Percentiles rank a stretch among this genome's conserved stretches.
phyloP scores from a whole-genome alignment of 2,888 invertebrate genomes.

The Rhagium mordax region DNA sequence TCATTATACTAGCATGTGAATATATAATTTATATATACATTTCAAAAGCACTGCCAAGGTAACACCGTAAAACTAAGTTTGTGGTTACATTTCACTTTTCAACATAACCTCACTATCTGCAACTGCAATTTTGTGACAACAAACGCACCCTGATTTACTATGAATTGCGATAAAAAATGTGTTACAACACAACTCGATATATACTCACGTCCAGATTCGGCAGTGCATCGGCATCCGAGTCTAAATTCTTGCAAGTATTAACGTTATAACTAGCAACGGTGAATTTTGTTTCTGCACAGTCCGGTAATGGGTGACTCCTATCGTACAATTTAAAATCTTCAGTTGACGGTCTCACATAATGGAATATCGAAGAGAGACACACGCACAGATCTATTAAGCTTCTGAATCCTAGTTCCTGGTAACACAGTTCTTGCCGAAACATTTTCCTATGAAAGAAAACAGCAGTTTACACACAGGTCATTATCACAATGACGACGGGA shows the following conservation, averaged over 20 bases:
- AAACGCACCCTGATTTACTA: too few relatives aligned
- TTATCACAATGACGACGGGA: too few relatives aligned
- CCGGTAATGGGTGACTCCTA: slow-evolving; percentile 57
- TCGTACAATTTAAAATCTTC: slow-evolving; percentile 66
- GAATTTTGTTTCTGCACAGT: slow-evolving; percentile 42
- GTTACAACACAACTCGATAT: not conserved
- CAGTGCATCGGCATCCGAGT: slow-evolving; percentile 25
- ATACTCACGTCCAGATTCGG: slow-evolving; percentile 47
- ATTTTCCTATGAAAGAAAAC: slow-evolving; percentile 53
- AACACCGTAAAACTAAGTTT: too few relatives aligned
- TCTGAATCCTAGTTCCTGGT: slow-evolving; percentile 60
- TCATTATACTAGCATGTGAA: too few relatives aligned
- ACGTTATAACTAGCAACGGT: slow-evolving; percentile 49
- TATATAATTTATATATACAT: too few relatives aligned
- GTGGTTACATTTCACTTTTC: too few relatives aligned
- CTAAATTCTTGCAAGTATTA: slow-evolving; percentile 6
- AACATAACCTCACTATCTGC: too few relatives aligned
- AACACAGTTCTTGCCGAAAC: slow-evolving; percentile 59
- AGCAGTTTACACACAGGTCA: not conserved
- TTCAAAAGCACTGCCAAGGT: too few relatives aligned
- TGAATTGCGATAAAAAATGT: too few relatives aligned
- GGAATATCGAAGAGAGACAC: slow-evolving; percentile 61
- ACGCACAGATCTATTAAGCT: slow-evolving; percentile 63
- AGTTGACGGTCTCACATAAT: slow-evolving; percentile 57
- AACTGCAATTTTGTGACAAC: too few relatives aligned